Conservation (phyloP, 2,797 vertebrate species). For the Channa striata region DNA sequence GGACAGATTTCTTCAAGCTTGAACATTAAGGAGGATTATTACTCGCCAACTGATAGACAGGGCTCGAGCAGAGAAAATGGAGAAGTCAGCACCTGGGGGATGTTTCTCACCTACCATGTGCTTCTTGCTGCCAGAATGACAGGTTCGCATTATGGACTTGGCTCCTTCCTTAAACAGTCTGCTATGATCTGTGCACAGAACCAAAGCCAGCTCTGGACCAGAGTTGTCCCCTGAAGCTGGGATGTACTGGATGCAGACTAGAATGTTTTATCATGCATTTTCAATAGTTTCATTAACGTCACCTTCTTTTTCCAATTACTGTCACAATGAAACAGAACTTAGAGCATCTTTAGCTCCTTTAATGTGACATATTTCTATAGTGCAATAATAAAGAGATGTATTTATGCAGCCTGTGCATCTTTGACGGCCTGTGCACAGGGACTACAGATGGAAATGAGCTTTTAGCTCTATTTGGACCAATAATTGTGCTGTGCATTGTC, state of each 20-base stretch:
- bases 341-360: not conserved
- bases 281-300: not conserved
- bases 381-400: no score
- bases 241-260: conserved; percentile 24
- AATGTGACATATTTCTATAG: not conserved
- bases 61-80: conserved; percentile 51
- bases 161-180: conserved; percentile 20
- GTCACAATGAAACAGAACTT: not conserved
- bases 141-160: conserved; percentile 7
- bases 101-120: conserved; percentile 27
- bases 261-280: conserved; percentile 1
- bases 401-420: no score
- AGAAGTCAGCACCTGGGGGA: conserved; percentile 36
- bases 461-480: no score
- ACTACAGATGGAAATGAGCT: no score
- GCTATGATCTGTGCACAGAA: conserved; percentile 4
- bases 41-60: conserved; percentile 55
- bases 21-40: conserved; percentile 72
- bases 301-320: conserved; percentile 3
- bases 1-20: conserved; percentile 51
- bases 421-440: no score
- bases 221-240: conserved; percentile 10
- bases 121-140: conserved; percentile 34
- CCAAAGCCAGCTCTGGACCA: conserved; percentile 36
- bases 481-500: no score